Evolutionary conservation across 1,140 invertebrate genomes (phyloP), one percentile per base, ranked within the genome.

Genomic region (Caerostris extrusa): DNA sequence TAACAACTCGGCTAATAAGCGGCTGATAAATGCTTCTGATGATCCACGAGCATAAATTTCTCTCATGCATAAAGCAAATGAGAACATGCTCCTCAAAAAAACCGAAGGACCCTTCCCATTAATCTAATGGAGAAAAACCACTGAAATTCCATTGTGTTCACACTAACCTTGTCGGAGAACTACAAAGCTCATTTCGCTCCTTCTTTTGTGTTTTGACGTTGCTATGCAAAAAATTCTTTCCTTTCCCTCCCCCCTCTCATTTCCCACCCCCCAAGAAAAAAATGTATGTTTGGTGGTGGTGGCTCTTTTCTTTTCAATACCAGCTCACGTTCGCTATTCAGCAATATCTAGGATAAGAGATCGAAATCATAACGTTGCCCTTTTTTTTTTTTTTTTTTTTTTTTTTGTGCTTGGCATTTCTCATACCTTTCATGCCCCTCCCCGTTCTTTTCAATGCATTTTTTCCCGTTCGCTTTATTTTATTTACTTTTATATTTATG

Each of bases 91-190:
- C 67, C 34, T 67, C 77, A 50, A 77, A 77, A 77, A 77, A 34
- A 34, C 71, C 71, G 57, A 64, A 85, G 53, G 53, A 91, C 60
- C 56, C 17, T 64, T n/a, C 90, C 90, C 82, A 92, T 92, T 92
- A 92, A 81, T 92, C 77, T 92, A 92, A 92, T 92, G 90, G 90
- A 83, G 90, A 85, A 92, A 92, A 92, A 92, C 69, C n/a, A 34
- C 90, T 85, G 81, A 92, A 85, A 92, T 85, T 85, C 90, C 50
- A 85, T 92, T 92, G 90, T 92, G 61, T 92, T 83, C 58, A 14
- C 61, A 50, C 90, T 92, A 92, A 92, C 90, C 57, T 85, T 92
- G 85, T 58, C 53, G 34, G 55, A 61, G 69, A 91, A 92, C 56
- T 85, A 92, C 90, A 92, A 92, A 92, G 90, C 90, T 92, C 90